Evolutionary conservation across 2,888 invertebrate species (phyloP).

Genomic region (Drosophila neotestacea): DNA sequence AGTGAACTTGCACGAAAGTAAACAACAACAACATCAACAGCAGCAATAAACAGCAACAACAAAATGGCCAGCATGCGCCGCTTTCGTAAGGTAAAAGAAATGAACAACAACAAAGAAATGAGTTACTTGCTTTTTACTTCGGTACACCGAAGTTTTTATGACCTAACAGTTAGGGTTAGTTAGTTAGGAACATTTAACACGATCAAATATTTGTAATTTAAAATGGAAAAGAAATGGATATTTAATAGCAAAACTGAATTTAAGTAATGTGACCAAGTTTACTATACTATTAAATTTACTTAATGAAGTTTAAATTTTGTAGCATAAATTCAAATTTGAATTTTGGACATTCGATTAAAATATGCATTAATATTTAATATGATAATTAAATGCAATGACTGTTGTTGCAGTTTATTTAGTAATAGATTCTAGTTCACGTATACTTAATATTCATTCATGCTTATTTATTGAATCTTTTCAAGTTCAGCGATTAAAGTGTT

Average conservation of each 20-base stretch:
- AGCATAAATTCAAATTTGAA: no score
- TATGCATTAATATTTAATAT: no score
- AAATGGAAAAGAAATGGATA: no score
- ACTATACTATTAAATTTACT: no score
- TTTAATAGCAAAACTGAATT: no score
- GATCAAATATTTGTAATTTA: no score
- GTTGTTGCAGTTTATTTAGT: background rate
- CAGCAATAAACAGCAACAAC: conserved; percentile 6
- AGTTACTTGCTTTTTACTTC: background rate
- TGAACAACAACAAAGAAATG: conserved; percentile 9
- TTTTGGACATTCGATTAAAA: no score
- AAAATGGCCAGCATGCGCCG: conserved; percentile 69
- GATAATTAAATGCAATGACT: no score
- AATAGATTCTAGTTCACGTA: no score
- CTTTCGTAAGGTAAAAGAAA: conserved; percentile 61
- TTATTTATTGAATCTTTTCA: background rate
- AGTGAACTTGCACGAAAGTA: conserved; percentile 59
- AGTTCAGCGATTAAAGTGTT: background rate
- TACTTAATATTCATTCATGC: no score
- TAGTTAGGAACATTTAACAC: background rate
- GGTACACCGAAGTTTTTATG: background rate
- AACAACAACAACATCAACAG: conserved; percentile 24
- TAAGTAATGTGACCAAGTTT: no score
- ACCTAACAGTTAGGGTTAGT: background rate
- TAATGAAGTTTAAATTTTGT: no score